These are phyloP conservation scores for Alviniconcha marisindica DNA, from an alignment of 1,140 invertebrate genomes.

Conservation along the genomic window DNA sequence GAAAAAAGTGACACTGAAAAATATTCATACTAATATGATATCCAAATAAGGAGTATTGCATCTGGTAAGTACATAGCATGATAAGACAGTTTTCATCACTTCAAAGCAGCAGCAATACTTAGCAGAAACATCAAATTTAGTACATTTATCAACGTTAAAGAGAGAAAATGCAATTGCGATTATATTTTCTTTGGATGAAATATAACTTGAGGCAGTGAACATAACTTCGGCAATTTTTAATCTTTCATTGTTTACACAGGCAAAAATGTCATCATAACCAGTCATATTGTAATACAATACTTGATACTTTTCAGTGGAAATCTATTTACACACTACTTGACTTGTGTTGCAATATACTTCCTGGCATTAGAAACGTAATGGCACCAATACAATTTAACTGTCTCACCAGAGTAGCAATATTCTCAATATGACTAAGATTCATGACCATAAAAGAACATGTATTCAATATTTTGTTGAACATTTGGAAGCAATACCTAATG, in stretches of 20 bases:
- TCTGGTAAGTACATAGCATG: constrained; percentile 22
- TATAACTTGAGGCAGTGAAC: constrained; percentile 16
- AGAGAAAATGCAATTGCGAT: constrained; percentile 8
- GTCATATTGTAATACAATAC: constrained; percentile 6
- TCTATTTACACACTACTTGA: constrained; percentile 24
- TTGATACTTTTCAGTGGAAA: background rate
- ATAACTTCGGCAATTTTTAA: background rate
- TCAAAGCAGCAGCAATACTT: constrained; percentile 19
- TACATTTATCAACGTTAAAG: background rate
- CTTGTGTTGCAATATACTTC: constrained; percentile 5
- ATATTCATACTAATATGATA: background rate
- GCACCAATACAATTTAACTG: background rate
- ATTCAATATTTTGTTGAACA: background rate
- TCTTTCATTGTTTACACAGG: constrained; percentile 21
- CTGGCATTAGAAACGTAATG: background rate
- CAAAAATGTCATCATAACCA: constrained; percentile 21
- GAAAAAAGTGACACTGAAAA: background rate
- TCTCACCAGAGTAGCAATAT: constrained; percentile 7
- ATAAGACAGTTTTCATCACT: constrained; percentile 7
- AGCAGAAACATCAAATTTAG: background rate
- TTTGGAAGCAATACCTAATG: constrained; percentile 8
- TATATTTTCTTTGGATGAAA: constrained; percentile 22
- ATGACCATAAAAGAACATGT: background rate
- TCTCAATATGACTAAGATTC: background rate
- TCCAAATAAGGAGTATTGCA: constrained; percentile 18